These are phyloP conservation scores for Mallotus villosus DNA, from an alignment of 2,797 vertebrate genomes.

Conservation along the genomic window DNA sequence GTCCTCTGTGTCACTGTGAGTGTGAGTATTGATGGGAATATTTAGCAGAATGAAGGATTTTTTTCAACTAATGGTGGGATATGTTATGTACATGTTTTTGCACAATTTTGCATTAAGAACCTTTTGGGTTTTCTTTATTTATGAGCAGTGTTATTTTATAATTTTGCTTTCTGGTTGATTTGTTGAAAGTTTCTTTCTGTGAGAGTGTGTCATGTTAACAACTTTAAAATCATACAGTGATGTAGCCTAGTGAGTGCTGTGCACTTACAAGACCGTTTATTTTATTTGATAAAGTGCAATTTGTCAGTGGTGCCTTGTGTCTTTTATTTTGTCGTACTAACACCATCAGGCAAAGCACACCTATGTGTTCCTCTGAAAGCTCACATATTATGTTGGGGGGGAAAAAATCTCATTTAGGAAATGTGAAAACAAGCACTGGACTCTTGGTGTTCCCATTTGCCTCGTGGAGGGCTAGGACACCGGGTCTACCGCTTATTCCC, in stretches of 20 bases:
- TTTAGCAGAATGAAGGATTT: conserved; percentile 33
- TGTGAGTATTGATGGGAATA: conserved; percentile 26
- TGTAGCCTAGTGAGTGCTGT: conserved; percentile 57
- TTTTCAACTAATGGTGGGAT: conserved; percentile 34
- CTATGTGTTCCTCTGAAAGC: neutral
- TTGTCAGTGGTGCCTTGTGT: conserved; percentile 47
- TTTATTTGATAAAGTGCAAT: conserved; percentile 69
- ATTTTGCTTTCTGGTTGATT: conserved; percentile 29
- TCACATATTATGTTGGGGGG: neutral
- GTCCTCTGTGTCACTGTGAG: conserved; percentile 34
- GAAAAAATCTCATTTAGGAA: neutral
- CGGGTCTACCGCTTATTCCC: neutral
- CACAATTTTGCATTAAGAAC: conserved; percentile 39
- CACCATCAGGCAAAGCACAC: neutral
- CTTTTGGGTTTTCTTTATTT: conserved; percentile 19
- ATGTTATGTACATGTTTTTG: conserved; percentile 19
- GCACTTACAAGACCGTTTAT: conserved; percentile 65
- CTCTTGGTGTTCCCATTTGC: neutral
- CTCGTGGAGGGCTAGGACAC: neutral
- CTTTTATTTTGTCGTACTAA: neutral
- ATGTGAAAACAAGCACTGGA: neutral
- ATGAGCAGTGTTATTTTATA: conserved; percentile 37
- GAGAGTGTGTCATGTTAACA: conserved; percentile 36
- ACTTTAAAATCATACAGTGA: conserved; percentile 49
- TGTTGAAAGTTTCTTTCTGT: conserved; percentile 44